Conservation (phyloP, 1,140 invertebrate genomes). For the Chironomus striatipennis region DNA sequence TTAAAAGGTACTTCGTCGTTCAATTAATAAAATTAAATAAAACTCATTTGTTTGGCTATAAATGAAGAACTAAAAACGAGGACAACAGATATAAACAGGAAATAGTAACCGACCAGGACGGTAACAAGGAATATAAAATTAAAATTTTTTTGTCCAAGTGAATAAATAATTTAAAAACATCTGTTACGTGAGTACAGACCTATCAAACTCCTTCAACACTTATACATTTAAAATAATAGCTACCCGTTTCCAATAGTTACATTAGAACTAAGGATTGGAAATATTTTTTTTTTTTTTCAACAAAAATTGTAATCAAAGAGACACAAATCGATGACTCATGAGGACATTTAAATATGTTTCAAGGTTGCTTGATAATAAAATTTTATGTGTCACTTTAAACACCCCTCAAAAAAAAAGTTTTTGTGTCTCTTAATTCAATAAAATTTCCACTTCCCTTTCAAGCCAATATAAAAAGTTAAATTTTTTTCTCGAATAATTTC, state of each 20-base stretch:
- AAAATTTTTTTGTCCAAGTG: background rate
- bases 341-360: no score
- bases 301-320: no score
- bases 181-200: background rate
- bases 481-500: background rate
- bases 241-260: slow-evolving; percentile 6
- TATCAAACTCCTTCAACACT: background rate
- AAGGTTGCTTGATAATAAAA: background rate
- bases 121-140: background rate
- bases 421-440: background rate
- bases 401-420: no score
- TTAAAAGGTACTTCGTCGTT: background rate
- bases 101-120: background rate
- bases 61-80: background rate
- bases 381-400: background rate
- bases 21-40: background rate
- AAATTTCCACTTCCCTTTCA: background rate
- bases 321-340: no score
- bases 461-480: background rate
- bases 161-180: background rate
- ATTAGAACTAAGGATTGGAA: background rate
- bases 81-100: slow-evolving; percentile 18
- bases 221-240: background rate
- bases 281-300: background rate
- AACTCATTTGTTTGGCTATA: background rate